Evolutionary conservation across 2,797 vertebrate genomes (phyloP).

Genomic region (Acrossocheilus wenchowensis): DNA sequence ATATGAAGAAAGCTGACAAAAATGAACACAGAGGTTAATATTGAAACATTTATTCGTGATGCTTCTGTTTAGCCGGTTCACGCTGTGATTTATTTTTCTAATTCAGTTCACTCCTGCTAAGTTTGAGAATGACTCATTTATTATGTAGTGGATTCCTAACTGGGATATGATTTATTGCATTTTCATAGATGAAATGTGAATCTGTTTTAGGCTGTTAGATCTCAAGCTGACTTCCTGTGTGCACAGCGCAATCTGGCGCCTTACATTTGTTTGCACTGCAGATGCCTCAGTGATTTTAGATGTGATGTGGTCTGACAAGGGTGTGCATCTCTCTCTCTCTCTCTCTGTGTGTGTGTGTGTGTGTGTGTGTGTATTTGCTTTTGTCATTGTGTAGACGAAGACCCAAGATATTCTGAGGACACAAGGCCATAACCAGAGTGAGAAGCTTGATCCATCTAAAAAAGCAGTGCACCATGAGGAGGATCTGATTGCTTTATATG

Average conservation of each 20-base stretch:
- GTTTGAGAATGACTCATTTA: background rate
- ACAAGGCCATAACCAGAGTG: constrained; percentile 63
- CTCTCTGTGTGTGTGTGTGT: constrained; percentile 68
- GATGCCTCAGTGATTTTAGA: constrained; percentile 69
- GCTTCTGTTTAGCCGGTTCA: background rate
- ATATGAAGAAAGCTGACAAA: background rate
- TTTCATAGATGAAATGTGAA: background rate
- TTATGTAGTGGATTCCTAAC: background rate
- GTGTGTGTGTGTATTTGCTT: constrained; percentile 73
- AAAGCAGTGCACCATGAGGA: constrained; percentile 65
- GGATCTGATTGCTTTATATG: constrained; percentile 67
- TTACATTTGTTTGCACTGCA: constrained; percentile 73
- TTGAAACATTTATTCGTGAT: background rate
- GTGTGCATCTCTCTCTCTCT: constrained; percentile 42
- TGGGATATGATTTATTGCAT: constrained; percentile 9
- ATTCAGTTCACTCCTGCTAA: background rate
- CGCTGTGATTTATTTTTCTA: background rate
- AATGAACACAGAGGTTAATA: background rate
- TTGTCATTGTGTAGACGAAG: constrained; percentile 71
- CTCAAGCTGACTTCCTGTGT: constrained; percentile 39
- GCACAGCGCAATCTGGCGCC: constrained; percentile 12
- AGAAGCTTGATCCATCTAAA: constrained; percentile 43
- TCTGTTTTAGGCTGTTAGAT: constrained; percentile 3
- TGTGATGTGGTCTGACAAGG: constrained; percentile 74
- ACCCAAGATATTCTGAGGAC: constrained; percentile 69